Evolutionary conservation across 2,113 vertebrate genomes (phyloP).

Genomic region (Cebidichthys violaceus): DNA sequence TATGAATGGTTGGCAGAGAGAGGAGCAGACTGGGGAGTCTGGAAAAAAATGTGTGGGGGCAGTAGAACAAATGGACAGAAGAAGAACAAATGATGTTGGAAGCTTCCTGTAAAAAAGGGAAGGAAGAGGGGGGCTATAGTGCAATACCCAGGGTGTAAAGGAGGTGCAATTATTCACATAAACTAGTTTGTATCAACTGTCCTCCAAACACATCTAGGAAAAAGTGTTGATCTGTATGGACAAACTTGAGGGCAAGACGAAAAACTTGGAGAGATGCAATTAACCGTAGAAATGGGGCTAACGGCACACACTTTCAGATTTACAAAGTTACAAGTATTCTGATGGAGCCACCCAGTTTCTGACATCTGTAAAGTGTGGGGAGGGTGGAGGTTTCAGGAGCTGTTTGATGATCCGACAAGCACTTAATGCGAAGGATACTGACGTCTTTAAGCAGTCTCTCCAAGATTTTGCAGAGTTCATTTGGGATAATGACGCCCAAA

Average conservation of each 20-base stretch:
- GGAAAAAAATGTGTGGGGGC: slow-evolving; percentile 24
- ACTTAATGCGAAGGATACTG: not conserved
- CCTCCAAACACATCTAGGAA: not conserved
- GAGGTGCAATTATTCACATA: not conserved
- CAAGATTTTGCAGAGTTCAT: not conserved
- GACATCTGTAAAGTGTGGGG: not conserved
- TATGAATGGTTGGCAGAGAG: slow-evolving; percentile 57
- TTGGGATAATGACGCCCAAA: not conserved
- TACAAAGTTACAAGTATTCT: not conserved
- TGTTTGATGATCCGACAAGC: not conserved
- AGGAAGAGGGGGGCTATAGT: not conserved
- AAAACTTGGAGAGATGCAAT: not conserved
- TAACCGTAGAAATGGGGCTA: not conserved
- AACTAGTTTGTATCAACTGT: not conserved
- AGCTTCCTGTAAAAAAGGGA: slow-evolving; percentile 1
- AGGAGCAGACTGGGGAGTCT: slow-evolving; percentile 29
- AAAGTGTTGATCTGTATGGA: not conserved
- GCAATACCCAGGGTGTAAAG: not conserved
- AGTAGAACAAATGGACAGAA: slow-evolving; percentile 32
- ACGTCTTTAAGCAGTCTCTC: not conserved
- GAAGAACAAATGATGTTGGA: slow-evolving; percentile 30
- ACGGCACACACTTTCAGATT: not conserved
- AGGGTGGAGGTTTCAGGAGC: not conserved
- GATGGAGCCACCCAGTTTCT: not conserved
- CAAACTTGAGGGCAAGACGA: not conserved